These are phyloP conservation scores for Cliona cf. orientalis DNA, from an alignment of 37 sponge, comb jelly and placozoan species.

Conservation along the genomic window DNA sequence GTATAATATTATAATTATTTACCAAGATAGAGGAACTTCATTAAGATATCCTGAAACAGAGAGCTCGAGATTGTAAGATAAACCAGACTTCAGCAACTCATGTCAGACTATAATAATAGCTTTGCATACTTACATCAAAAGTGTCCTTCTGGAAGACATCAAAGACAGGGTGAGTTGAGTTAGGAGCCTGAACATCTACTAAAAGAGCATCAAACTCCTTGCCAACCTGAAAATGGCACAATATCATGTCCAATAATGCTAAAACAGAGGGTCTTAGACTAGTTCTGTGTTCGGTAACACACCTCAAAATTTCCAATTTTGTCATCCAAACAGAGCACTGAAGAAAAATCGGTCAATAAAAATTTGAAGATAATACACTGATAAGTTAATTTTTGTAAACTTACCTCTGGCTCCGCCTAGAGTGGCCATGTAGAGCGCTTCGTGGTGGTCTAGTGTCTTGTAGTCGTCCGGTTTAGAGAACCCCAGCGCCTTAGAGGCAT, in stretches of 20 bases:
- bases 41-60: slow-evolving; percentile 52
- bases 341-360: neutral
- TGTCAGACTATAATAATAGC: neutral
- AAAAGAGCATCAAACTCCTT: slow-evolving; percentile 82
- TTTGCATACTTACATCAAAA: slow-evolving; percentile 37
- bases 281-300: neutral
- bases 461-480: slow-evolving; percentile 30
- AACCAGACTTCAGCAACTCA: neutral
- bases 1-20: neutral
- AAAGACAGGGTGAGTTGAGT: slow-evolving; percentile 40
- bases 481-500: slow-evolving; percentile 51
- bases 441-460: slow-evolving; percentile 42
- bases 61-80: neutral
- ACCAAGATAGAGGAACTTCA: slow-evolving; percentile 78
- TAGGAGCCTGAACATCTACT: slow-evolving; percentile 42
- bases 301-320: slow-evolving; percentile 79
- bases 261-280: no score
- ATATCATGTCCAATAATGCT: neutral
- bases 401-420: slow-evolving; percentile 80
- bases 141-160: slow-evolving; percentile 35
- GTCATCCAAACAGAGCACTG: slow-evolving; percentile 64
- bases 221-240: slow-evolving; percentile 41
- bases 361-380: neutral
- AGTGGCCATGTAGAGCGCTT: slow-evolving; percentile 85
- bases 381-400: neutral